phyloP scores from a whole-genome alignment of 2,888 invertebrate species.

The Atethmia centrago region DNA sequence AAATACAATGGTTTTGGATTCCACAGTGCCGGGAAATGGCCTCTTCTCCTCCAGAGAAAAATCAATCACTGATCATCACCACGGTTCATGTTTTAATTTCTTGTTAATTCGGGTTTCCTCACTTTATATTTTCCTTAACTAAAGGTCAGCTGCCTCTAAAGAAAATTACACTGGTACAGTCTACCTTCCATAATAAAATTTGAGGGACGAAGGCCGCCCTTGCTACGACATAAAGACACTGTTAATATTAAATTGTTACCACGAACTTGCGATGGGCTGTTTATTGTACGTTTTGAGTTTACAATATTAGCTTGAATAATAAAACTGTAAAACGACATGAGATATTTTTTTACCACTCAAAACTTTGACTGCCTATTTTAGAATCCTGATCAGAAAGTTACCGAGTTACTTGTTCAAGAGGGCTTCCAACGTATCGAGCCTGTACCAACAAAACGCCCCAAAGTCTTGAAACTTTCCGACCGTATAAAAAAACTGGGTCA shows the following conservation, averaged over 20 bases:
- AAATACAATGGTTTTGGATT: background rate
- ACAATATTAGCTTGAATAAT: too few relatives aligned
- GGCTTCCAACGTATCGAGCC: slow-evolving; percentile 15
- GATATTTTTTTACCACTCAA: background rate
- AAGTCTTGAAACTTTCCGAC: slow-evolving; percentile 26
- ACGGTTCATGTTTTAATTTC: background rate
- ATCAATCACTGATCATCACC: background rate
- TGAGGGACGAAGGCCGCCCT: background rate
- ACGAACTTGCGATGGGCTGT: too few relatives aligned
- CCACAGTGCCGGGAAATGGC: background rate
- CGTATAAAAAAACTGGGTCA: slow-evolving; percentile 16
- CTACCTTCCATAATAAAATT: background rate
- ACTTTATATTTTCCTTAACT: background rate
- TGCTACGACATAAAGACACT: background rate
- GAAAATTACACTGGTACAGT: background rate
- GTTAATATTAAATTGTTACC: background rate
- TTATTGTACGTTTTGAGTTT: too few relatives aligned
- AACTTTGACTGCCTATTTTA: slow-evolving; percentile 19
- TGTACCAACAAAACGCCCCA: slow-evolving; percentile 18
- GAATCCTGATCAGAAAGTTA: slow-evolving; percentile 18
- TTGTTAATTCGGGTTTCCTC: background rate
- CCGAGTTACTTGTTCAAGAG: slow-evolving; percentile 34
- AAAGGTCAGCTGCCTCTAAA: background rate
- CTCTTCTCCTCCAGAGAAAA: background rate
- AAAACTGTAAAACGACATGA: background rate